A percentile compares a stretch with the other conserved stretches of the same genome.
These are phyloP conservation scores for Tapera naevia DNA, from an alignment of 2,797 vertebrate species.

Conservation along the genomic window DNA sequence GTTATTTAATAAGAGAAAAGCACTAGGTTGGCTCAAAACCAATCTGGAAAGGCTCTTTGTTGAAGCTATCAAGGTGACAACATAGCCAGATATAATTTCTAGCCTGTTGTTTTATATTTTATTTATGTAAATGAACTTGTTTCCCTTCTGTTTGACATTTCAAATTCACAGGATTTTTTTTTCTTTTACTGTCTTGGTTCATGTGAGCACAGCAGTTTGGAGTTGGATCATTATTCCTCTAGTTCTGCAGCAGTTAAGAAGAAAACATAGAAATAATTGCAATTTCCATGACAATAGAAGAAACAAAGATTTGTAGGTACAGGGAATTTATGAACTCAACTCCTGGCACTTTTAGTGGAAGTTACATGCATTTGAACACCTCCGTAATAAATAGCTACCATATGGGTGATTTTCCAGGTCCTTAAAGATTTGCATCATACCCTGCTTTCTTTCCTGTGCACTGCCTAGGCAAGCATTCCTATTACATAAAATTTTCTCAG, in stretches of 20 bases:
- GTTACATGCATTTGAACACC: background rate
- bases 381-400: background rate
- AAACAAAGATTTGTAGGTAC: background rate
- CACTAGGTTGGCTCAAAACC: conserved; percentile 1
- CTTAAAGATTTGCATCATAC: background rate
- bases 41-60: background rate
- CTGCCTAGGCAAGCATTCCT: background rate
- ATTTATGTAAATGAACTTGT: background rate
- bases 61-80: background rate
- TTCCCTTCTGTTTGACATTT: background rate
- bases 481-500: background rate
- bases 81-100: background rate
- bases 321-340: background rate
- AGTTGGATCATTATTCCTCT: background rate
- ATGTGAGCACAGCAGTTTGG: background rate
- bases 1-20: conserved; percentile 9
- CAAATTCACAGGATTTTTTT: background rate
- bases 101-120: background rate
- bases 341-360: background rate
- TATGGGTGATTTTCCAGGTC: background rate
- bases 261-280: background rate
- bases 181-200: background rate
- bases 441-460: background rate
- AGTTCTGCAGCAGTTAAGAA: background rate
- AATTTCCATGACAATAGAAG: background rate